Conservation (phyloP, 2,113 vertebrate genomes). For the Cromileptes altivelis region DNA sequence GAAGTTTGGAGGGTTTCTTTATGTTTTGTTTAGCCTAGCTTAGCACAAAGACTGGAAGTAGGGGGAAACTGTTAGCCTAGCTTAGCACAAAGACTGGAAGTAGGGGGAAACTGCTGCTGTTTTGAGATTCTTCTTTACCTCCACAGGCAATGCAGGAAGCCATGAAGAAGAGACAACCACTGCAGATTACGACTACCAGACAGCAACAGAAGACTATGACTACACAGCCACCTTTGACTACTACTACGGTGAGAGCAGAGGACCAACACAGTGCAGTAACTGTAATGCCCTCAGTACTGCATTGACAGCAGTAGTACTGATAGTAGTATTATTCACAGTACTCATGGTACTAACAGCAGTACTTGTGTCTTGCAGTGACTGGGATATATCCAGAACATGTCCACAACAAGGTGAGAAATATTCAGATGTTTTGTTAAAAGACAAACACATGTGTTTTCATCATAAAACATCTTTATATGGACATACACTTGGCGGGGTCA, state of each 20-base stretch:
- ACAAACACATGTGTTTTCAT: neutral
- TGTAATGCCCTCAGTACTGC: neutral
- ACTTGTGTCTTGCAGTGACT: slow-evolving; percentile 10
- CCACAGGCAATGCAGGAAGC: neutral
- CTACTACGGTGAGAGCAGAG: slow-evolving; percentile 12
- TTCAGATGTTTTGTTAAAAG: neutral
- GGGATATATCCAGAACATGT: neutral
- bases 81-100: too few species aligned
- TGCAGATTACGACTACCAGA: rapidly evolving
- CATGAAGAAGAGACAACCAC: neutral
- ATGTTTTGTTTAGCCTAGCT: too few species aligned
- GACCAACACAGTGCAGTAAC: too few species aligned
- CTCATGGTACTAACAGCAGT: neutral
- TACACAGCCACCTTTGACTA: slow-evolving; percentile 59
- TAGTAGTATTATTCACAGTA: neutral
- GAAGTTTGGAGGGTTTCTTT: too few species aligned
- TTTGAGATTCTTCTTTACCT: neutral
- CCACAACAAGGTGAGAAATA: neutral
- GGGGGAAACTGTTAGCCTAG: too few species aligned
- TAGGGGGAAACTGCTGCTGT: too few species aligned
- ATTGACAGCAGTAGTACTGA: neutral
- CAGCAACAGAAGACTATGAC: slow-evolving; percentile 20
- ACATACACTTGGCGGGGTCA: too few species aligned
- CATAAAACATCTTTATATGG: neutral
- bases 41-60: too few species aligned